Evolutionary conservation across 92 coral and sea anemone species (phyloP), one percentile per base, ranked within the genome.

Genomic region (Desmophyllum pertusum): DNA sequence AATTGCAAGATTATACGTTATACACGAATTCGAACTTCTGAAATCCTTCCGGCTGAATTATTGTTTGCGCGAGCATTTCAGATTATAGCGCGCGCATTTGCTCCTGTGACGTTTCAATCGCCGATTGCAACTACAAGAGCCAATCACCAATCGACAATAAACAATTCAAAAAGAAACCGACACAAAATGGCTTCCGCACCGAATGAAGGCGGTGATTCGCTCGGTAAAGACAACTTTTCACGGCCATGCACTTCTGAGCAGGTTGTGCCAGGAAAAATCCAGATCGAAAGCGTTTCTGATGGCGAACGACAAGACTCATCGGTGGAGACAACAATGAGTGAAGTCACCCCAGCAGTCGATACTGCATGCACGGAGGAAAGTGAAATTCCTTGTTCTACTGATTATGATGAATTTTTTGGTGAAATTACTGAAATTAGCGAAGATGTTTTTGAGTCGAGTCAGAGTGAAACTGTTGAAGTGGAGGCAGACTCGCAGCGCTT

Each of bases 31-130:
- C n/a, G n/a, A n/a, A n/a, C n/a, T n/a, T n/a, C n/a, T n/a, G n/a
- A n/a, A n/a, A n/a, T n/a, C n/a, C n/a, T n/a, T n/a, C n/a, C n/a
- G n/a, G n/a, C n/a, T n/a, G n/a, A n/a, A n/a, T n/a, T n/a, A n/a
- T n/a, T n/a, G n/a, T n/a, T n/a, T n/a, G n/a, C 62, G n/a, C 62
- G 62, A 4, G 62, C 62, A 21, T 53, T 53, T 21, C 23, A 43
- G 48, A 38, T 21, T 19, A 40, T 10, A 74, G 61, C 78, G 62
- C 61, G 78, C 78, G 62, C 62, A 50, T 17, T 46, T 42, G 33
- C 76, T 9, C 35, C 23, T 18, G 19, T 76, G 80, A 76, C 80
- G 68, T 76, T 39, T 23, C 51, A 76, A 76, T 76, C 48, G 30
- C 37, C n/a, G 35, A 37, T 52, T 55, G 68, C 50, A 55, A n/a